Conservation (phyloP, 2,888 invertebrate genomes). For the Antheraea yamamai region DNA sequence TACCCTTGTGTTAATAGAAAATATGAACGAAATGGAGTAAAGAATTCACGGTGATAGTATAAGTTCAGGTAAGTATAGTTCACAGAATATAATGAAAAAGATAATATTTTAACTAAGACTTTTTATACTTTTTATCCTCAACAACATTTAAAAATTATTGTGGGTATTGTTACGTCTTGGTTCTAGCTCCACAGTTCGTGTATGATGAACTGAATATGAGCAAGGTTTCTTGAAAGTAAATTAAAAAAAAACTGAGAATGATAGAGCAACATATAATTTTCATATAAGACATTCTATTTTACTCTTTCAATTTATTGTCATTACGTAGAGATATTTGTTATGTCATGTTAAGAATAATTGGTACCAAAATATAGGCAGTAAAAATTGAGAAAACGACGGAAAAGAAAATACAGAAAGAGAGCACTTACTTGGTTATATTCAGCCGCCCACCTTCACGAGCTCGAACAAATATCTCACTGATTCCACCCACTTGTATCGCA, state of each 20-base stretch:
- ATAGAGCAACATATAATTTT: not conserved
- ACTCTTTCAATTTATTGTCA: not conserved
- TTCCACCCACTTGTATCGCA: constrained; percentile 85
- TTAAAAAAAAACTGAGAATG: not conserved
- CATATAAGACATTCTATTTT: not conserved
- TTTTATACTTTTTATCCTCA: not conserved
- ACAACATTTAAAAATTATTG: not conserved
- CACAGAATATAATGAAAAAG: not conserved
- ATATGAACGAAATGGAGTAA: not conserved
- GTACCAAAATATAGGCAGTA: not conserved
- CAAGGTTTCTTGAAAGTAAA: not conserved
- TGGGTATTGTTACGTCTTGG: not conserved
- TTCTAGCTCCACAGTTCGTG: not conserved
- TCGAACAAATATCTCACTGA: constrained; percentile 86
- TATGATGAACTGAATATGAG: not conserved
- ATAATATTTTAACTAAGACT: not conserved
- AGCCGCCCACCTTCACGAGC: constrained; percentile 87
- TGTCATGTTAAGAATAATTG: not conserved
- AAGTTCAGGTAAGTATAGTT: not conserved
- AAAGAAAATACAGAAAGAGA: not conserved
- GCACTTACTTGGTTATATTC: constrained; percentile 84
- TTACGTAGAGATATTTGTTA: not conserved
- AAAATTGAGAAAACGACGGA: not conserved
- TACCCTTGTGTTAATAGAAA: not conserved
- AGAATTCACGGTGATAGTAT: not conserved